Evolutionary conservation across 2,888 invertebrate species (phyloP).

Genomic region (Andrena bucephala): DNA sequence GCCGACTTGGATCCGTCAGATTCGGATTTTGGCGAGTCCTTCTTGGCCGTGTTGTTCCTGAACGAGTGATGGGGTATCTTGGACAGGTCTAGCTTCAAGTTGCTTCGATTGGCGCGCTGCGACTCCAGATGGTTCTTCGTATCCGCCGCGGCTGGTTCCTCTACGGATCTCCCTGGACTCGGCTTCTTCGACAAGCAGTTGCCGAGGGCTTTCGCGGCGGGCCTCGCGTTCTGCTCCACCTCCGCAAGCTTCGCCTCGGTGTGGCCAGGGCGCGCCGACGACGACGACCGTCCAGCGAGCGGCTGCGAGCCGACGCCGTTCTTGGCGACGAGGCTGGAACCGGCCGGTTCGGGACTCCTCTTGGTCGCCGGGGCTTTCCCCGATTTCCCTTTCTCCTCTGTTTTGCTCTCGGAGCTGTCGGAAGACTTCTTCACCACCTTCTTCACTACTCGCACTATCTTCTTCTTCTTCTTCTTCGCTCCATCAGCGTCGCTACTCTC

Average conservation of each 20-base stretch:
- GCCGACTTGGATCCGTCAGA: slow-evolving; percentile 22
- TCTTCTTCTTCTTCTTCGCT: slow-evolving; percentile 80
- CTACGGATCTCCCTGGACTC: background rate
- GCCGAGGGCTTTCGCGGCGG: background rate
- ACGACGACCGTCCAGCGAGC: too few relatives aligned
- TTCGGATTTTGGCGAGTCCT: slow-evolving; percentile 68
- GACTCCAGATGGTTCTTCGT: slow-evolving; percentile 2
- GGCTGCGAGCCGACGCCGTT: slow-evolving; percentile 1
- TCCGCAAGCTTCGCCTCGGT: background rate
- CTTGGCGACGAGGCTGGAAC: background rate
- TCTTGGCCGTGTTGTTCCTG: slow-evolving; percentile 72
- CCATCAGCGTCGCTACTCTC: slow-evolving; percentile 71
- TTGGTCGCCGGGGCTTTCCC: slow-evolving; percentile 55
- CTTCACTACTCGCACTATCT: slow-evolving; percentile 77
- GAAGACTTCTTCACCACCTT: slow-evolving; percentile 79
- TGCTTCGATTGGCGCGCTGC: slow-evolving; percentile 70
- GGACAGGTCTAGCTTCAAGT: slow-evolving; percentile 80
- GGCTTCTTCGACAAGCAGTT: background rate
- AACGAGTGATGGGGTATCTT: slow-evolving; percentile 82
- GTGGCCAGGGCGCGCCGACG: background rate
- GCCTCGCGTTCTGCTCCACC: background rate
- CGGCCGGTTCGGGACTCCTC: slow-evolving; percentile 47
- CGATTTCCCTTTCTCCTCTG: slow-evolving; percentile 66
- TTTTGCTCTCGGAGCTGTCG: slow-evolving; percentile 70
- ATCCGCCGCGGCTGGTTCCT: background rate